These are phyloP conservation scores for Ochropacha duplaris DNA, from an alignment of 2,888 invertebrate genomes.

Conservation along the genomic window DNA sequence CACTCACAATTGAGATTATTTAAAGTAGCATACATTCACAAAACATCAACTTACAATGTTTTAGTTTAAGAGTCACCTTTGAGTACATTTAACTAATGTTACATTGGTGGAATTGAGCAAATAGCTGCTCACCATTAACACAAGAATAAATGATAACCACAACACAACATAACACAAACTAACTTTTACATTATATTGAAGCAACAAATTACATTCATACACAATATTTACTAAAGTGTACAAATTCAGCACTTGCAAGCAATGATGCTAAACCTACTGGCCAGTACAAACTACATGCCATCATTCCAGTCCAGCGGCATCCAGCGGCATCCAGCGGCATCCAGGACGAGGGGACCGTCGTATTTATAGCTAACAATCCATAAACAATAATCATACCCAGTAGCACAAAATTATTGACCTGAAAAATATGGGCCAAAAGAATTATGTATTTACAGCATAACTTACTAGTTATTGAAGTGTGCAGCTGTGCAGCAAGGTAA, in stretches of 20 bases:
- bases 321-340: not conserved
- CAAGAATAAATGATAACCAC: no score
- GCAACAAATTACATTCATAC: no score
- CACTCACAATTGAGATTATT: no score
- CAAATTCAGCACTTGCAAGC: not conserved
- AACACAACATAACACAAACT: no score
- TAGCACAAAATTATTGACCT: not conserved
- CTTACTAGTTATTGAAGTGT: not conserved
- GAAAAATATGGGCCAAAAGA: not conserved
- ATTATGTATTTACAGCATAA: not conserved
- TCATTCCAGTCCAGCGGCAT: not conserved
- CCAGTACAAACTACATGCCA: not conserved
- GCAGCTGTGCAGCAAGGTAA: not conserved
- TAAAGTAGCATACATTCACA: no score
- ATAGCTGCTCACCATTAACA: no score
- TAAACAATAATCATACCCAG: constrained; percentile 22
- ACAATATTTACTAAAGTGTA: no score
- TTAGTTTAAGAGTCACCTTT: no score
- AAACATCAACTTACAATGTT: no score
- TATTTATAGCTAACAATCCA: constrained; percentile 42
- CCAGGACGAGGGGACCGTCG: not conserved
- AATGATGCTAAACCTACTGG: not conserved
- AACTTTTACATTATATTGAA: no score
- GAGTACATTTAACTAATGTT: no score
- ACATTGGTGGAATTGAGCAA: no score